Evolutionary conservation across 1,140 invertebrate species (phyloP).

Genomic region (Maniola jurtina): DNA sequence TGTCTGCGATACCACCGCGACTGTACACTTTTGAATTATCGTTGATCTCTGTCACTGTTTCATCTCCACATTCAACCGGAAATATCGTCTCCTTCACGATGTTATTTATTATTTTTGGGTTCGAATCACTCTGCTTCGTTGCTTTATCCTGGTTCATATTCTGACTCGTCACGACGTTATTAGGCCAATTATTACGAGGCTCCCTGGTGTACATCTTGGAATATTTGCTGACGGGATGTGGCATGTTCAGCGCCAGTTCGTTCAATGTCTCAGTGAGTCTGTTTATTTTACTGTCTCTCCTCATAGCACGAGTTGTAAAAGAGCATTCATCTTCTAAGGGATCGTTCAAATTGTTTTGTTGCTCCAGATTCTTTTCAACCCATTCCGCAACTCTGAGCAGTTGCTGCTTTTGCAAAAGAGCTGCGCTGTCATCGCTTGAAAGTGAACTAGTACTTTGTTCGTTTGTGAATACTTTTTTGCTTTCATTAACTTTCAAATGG

Average conservation of each 20-base stretch:
- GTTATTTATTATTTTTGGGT: slow-evolving; percentile 49
- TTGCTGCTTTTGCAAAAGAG: slow-evolving; percentile 80
- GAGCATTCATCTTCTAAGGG: slow-evolving; percentile 63
- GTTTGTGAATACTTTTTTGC: slow-evolving; percentile 70
- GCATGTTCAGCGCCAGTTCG: slow-evolving; percentile 69
- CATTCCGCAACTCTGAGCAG: slow-evolving; percentile 84
- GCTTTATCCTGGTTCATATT: slow-evolving; percentile 42
- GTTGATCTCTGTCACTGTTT: slow-evolving; percentile 58
- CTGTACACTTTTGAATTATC: slow-evolving; percentile 33
- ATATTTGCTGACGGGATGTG: slow-evolving; percentile 71
- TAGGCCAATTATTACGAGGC: slow-evolving; percentile 51
- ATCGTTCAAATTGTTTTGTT: slow-evolving; percentile 74
- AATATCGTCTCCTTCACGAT: slow-evolving; percentile 68
- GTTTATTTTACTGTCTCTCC: slow-evolving; percentile 61
- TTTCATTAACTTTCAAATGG: slow-evolving; percentile 70
- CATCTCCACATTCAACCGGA: slow-evolving; percentile 59
- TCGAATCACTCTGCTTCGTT: slow-evolving; percentile 27
- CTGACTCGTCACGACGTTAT: slow-evolving; percentile 42
- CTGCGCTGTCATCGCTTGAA: slow-evolving; percentile 76
- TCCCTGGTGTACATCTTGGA: slow-evolving; percentile 54
- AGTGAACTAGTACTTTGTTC: slow-evolving; percentile 77
- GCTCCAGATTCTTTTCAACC: slow-evolving; percentile 81
- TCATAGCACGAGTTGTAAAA: slow-evolving; percentile 47
- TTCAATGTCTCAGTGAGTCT: slow-evolving; percentile 68
- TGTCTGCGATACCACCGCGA: slow-evolving; percentile 30